Evolutionary conservation across 2,113 vertebrate genomes (phyloP).

Genomic region (Cyphomyrus plagiostoma): DNA sequence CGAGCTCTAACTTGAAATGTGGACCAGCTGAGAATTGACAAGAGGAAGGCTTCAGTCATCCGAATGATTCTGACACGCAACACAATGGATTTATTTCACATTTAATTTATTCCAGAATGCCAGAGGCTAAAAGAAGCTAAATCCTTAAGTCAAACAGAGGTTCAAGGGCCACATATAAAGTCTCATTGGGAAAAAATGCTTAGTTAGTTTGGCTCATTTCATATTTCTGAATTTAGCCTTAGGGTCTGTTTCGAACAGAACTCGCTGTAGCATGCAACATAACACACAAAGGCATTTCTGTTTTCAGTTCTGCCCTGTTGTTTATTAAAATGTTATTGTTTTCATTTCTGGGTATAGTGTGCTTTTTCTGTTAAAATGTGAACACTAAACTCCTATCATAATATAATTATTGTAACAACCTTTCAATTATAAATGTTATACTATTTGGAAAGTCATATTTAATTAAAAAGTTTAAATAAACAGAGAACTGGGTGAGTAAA

Average conservation of each 20-base stretch:
- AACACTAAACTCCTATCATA: neutral
- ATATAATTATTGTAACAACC: neutral
- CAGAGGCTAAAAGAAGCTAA: constrained; percentile 1
- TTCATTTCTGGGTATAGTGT: neutral
- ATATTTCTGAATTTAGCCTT: neutral
- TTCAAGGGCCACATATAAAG: neutral
- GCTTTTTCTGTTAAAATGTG: neutral
- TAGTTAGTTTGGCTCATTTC: neutral
- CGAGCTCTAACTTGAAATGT: constrained; percentile 8
- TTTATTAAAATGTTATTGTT: neutral
- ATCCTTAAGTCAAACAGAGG: neutral
- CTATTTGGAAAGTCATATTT: neutral
- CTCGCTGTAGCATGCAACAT: neutral
- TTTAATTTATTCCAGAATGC: neutral
- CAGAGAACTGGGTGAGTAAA: neutral
- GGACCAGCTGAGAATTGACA: constrained; percentile 3
- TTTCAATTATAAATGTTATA: neutral
- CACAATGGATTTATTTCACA: neutral
- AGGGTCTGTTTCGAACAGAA: neutral
- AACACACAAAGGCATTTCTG: constrained; percentile 5
- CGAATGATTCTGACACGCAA: neutral
- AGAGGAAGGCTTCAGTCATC: neutral
- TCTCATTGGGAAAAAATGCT: neutral
- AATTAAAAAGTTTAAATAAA: neutral
- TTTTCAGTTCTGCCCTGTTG: neutral